These are phyloP conservation scores for Tipula lateralis DNA, from an alignment of 2,888 invertebrate genomes.

Conservation along the genomic window DNA sequence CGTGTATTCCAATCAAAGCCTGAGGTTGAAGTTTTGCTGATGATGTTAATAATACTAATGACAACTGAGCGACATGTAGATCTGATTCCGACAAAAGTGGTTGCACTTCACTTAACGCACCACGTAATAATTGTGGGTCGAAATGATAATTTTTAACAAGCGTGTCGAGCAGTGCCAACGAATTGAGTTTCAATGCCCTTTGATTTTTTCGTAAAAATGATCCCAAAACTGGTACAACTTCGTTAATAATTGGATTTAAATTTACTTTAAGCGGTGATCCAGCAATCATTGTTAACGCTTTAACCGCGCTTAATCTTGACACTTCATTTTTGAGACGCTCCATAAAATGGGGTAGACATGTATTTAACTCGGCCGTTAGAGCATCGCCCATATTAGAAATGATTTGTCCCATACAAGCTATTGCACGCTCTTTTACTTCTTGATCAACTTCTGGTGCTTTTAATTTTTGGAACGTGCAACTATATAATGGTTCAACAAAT, in stretches of 20 bases:
- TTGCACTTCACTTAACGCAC: slow-evolving; percentile 80
- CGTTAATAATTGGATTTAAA: slow-evolving; percentile 73
- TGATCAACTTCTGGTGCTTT: slow-evolving; percentile 97
- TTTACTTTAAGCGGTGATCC: slow-evolving; percentile 83
- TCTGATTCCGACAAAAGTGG: slow-evolving; percentile 89
- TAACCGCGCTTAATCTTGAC: slow-evolving; percentile 92
- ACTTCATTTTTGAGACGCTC: slow-evolving; percentile 96
- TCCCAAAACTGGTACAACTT: slow-evolving; percentile 86
- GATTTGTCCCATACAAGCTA: slow-evolving; percentile 94
- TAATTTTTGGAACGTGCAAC: slow-evolving; percentile 77
- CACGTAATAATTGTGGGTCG: slow-evolving; percentile 62
- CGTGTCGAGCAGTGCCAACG: slow-evolving; percentile 83
- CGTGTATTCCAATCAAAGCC: slow-evolving; percentile 68
- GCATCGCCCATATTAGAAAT: slow-evolving; percentile 88
- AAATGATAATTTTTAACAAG: slow-evolving; percentile 77
- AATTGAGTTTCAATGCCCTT: slow-evolving; percentile 85
- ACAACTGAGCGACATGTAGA: slow-evolving; percentile 92
- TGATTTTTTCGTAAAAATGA: slow-evolving; percentile 96
- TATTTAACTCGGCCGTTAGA: slow-evolving; percentile 69
- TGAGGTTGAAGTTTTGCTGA: slow-evolving; percentile 73
- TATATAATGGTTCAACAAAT: slow-evolving; percentile 76
- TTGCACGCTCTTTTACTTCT: slow-evolving; percentile 97
- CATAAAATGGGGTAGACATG: slow-evolving; percentile 89
- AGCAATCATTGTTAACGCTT: slow-evolving; percentile 90
- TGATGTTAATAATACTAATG: slow-evolving; percentile 75